phyloP scores from a whole-genome alignment of 2,113 vertebrate genomes.

The Rhodinocichla rosea region DNA sequence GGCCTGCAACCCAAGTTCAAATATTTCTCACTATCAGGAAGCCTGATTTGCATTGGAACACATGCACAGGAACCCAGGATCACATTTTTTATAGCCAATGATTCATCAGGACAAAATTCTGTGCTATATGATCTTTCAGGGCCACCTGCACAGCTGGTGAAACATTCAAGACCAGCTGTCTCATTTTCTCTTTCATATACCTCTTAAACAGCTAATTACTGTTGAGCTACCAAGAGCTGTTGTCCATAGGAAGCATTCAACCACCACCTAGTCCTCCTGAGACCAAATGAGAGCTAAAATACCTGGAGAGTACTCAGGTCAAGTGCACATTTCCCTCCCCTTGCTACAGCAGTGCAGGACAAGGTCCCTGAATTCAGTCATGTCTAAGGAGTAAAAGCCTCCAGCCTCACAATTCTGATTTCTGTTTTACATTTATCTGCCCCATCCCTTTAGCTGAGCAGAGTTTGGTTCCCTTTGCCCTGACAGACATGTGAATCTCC shows the following conservation, averaged over 20 bases:
- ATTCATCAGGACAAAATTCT: neutral
- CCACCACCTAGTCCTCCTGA: neutral
- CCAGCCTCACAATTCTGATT: neutral
- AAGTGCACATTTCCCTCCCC: neutral
- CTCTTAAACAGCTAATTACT: neutral
- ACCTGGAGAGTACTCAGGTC: neutral
- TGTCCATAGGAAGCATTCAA: neutral
- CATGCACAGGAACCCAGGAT: neutral
- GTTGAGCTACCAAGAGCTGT: neutral
- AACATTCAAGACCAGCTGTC: neutral
- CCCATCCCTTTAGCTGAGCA: neutral
- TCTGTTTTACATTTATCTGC: neutral
- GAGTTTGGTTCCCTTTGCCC: neutral
- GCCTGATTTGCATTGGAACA: neutral
- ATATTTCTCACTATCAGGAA: neutral
- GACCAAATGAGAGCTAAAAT: neutral
- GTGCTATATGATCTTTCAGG: neutral
- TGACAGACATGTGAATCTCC: neutral
- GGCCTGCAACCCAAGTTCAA: neutral
- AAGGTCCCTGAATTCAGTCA: neutral
- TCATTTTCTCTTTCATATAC: neutral
- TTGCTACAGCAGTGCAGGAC: neutral
- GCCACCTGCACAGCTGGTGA: neutral
- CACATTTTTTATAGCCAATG: neutral
- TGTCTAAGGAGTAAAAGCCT: neutral